A percentile compares a stretch with the other conserved stretches of the same genome.
These are phyloP conservation scores for Caenorhabditis drosophilae DNA, from an alignment of 2,888 invertebrate species.

Conservation along the genomic window DNA sequence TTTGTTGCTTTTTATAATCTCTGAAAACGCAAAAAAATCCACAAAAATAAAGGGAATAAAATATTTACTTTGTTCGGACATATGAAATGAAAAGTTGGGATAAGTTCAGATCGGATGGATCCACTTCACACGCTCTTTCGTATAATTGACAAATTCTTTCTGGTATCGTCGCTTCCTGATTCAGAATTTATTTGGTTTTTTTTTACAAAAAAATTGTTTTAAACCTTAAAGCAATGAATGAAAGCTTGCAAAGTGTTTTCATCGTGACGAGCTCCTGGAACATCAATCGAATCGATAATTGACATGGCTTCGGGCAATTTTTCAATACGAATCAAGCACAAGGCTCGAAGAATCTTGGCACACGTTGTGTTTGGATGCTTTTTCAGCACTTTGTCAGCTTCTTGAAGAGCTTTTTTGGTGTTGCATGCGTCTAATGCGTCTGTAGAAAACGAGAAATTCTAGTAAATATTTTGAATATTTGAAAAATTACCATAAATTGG, in stretches of 20 bases:
- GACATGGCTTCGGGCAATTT: constrained; percentile 81
- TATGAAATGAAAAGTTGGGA: constrained; percentile 94
- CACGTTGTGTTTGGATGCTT: not conserved
- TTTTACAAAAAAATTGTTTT: not conserved
- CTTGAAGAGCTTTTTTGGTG: constrained; percentile 94
- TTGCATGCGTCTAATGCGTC: constrained; percentile 83
- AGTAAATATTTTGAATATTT: not conserved
- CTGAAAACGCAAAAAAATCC: constrained; percentile 8
- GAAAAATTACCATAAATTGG: constrained; percentile 41
- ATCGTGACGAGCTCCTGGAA: constrained; percentile 81
- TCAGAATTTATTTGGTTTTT: constrained; percentile 7
- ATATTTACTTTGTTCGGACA: constrained; percentile 75
- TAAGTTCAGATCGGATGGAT: constrained; percentile 88
- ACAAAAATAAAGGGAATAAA: constrained; percentile 3
- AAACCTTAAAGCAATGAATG: constrained; percentile 86
- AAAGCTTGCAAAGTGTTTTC: constrained; percentile 93
- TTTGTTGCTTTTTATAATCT: constrained; percentile 67
- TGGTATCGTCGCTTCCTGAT: constrained; percentile 73
- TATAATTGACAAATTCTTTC: constrained; percentile 85
- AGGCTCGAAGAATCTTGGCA: constrained; percentile 81
- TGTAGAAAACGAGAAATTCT: constrained; percentile 13
- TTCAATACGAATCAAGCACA: constrained; percentile 87
- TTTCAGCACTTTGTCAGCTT: constrained; percentile 79
- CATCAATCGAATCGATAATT: constrained; percentile 79
- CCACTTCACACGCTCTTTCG: constrained; percentile 84